phyloP scores from a whole-genome alignment of 2,113 vertebrate genomes.

The Dipodomys ordii region DNA sequence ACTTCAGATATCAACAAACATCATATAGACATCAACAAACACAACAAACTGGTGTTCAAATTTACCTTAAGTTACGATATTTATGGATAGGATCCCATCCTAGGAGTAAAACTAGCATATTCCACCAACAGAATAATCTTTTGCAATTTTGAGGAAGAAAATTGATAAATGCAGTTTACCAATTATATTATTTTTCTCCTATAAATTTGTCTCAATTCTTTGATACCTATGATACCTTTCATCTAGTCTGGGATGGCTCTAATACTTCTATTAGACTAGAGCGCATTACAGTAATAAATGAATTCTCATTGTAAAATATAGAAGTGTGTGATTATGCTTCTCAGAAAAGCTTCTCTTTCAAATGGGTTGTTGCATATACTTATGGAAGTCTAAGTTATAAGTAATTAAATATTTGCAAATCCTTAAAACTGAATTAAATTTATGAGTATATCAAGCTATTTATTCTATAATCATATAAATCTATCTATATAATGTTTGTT shows the following conservation, averaged over 20 bases:
- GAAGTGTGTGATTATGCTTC: neutral
- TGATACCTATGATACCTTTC: neutral
- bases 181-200: conserved; percentile 2
- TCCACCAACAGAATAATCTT: neutral
- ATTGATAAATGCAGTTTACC: neutral
- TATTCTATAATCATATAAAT: neutral
- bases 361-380: neutral
- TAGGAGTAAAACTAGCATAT: neutral
- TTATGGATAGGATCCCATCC: neutral
- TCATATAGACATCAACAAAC: neutral
- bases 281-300: neutral
- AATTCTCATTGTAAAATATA: neutral
- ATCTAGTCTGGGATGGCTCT: no score
- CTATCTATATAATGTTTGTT: no score
- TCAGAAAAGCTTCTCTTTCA: neutral
- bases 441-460: neutral
- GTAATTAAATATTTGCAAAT: neutral
- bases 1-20: neutral
- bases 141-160: neutral
- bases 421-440: neutral
- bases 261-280: no score
- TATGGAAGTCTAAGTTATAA: neutral
- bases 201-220: neutral
- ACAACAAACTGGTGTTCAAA: neutral
- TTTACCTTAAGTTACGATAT: neutral